Conservation (phyloP, 2,113 vertebrate genomes). For the Brachypodius melanocephalos region DNA sequence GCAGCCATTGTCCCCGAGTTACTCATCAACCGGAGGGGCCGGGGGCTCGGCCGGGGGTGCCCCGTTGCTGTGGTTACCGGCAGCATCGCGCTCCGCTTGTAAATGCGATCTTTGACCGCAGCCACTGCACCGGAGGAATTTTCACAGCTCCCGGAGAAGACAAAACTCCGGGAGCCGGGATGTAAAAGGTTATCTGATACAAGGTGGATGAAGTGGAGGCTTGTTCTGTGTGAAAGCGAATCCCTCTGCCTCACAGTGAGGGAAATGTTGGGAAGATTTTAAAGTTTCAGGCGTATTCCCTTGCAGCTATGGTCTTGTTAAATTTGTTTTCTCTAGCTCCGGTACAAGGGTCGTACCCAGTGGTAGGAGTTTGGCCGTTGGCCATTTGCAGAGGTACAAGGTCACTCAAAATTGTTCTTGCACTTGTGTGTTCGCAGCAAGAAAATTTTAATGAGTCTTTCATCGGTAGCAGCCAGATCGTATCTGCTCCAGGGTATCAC, state of each 20-base stretch:
- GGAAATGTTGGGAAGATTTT: background rate
- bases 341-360: background rate
- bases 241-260: background rate
- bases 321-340: slow-evolving; percentile 22
- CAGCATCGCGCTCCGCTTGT: slow-evolving; percentile 23
- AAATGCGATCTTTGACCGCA: slow-evolving; percentile 65
- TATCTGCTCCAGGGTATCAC: slow-evolving; percentile 23
- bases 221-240: slow-evolving; percentile 36
- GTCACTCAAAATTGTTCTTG: slow-evolving; percentile 12
- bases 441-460: slow-evolving; percentile 51
- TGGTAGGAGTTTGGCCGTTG: background rate
- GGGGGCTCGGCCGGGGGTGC: background rate
- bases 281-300: background rate
- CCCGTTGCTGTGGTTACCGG: slow-evolving; percentile 68
- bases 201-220: background rate
- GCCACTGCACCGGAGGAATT: slow-evolving; percentile 39
- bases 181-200: slow-evolving; percentile 66
- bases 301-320: background rate
- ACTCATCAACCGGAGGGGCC: slow-evolving; percentile 70
- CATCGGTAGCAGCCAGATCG: background rate
- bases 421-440: background rate
- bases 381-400: background rate
- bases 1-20: slow-evolving; percentile 71
- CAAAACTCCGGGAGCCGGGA: slow-evolving; percentile 33
- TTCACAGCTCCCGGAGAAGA: slow-evolving; percentile 48